phyloP scores from a whole-genome alignment of 1,140 invertebrate species.

The Brevipalpus yothersi region DNA sequence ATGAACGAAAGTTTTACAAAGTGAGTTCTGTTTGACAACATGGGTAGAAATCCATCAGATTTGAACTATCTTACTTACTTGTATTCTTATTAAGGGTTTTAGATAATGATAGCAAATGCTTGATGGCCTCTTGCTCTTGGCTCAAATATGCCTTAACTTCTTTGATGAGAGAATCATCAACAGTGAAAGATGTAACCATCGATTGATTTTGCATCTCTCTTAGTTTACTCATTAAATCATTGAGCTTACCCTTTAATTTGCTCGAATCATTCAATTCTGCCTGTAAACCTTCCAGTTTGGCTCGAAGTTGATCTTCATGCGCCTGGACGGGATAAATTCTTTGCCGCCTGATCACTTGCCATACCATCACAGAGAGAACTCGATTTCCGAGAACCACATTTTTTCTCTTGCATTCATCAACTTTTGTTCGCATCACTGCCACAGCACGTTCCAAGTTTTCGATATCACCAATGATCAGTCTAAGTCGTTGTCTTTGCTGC shows the following conservation, averaged over 20 bases:
- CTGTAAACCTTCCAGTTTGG: slow-evolving; percentile 56
- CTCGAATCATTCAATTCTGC: slow-evolving; percentile 65
- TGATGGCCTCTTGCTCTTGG: slow-evolving; percentile 58
- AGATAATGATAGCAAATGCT: slow-evolving; percentile 33
- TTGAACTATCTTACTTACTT: no score
- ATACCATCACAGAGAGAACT: slow-evolving; percentile 41
- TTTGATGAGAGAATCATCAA: slow-evolving; percentile 33
- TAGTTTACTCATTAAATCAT: slow-evolving; percentile 64
- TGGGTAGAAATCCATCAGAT: no score
- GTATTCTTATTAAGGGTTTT: not conserved
- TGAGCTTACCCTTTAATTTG: slow-evolving; percentile 68
- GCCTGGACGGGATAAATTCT: slow-evolving; percentile 55
- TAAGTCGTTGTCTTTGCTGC: slow-evolving; percentile 43
- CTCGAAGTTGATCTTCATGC: slow-evolving; percentile 62
- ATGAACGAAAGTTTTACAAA: no score
- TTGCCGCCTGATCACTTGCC: slow-evolving; percentile 61
- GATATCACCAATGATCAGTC: slow-evolving; percentile 7
- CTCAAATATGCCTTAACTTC: slow-evolving; percentile 41
- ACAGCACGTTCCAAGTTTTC: slow-evolving; percentile 4
- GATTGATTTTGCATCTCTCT: slow-evolving; percentile 36
- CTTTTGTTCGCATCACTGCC: slow-evolving; percentile 5
- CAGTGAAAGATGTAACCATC: slow-evolving; percentile 21
- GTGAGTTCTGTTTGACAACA: no score
- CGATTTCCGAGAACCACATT: slow-evolving; percentile 5
- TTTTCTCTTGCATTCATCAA: slow-evolving; percentile 8